A percentile compares a stretch with the other conserved stretches of the same genome.
Conservation (phyloP, 2,888 invertebrate genomes). For the Drosophila pseudotakahashii region DNA sequence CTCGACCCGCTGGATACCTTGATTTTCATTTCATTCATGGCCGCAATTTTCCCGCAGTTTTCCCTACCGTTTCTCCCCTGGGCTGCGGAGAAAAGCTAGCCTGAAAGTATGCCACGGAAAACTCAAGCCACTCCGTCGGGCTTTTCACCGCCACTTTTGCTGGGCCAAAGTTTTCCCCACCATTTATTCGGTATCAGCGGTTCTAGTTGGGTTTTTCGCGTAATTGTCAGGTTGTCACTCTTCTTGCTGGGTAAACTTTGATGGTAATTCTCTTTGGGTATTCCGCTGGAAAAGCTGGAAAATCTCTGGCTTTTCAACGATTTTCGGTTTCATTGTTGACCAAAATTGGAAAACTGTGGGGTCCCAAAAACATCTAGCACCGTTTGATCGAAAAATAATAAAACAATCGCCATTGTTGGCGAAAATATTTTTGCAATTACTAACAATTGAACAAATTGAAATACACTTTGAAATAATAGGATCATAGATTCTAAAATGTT, state of each 20-base stretch:
- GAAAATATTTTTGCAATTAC: not conserved
- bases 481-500: too few species aligned
- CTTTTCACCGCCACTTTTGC: not conserved
- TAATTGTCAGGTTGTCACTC: constrained; percentile 38
- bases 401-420: not conserved
- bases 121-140: constrained; percentile 26
- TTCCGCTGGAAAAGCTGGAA: constrained; percentile 1
- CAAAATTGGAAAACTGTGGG: not conserved
- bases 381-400: not conserved
- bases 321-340: constrained; percentile 5
- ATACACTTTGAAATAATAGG: not conserved
- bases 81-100: constrained; percentile 1
- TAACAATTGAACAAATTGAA: not conserved
- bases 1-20: constrained; percentile 35
- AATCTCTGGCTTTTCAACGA: constrained; percentile 5
- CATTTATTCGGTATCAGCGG: constrained; percentile 32
- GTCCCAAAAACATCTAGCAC: not conserved
- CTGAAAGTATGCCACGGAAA: constrained; percentile 31
- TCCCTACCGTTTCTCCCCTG: not conserved
- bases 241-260: constrained; percentile 3
- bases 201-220: constrained; percentile 11
- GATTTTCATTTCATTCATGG: constrained; percentile 14
- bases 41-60: not conserved
- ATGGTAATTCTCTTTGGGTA: constrained; percentile 21
- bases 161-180: constrained; percentile 27